Evolutionary conservation across 2,113 vertebrate genomes (phyloP).

Genomic region (Plestiodon gilberti): DNA sequence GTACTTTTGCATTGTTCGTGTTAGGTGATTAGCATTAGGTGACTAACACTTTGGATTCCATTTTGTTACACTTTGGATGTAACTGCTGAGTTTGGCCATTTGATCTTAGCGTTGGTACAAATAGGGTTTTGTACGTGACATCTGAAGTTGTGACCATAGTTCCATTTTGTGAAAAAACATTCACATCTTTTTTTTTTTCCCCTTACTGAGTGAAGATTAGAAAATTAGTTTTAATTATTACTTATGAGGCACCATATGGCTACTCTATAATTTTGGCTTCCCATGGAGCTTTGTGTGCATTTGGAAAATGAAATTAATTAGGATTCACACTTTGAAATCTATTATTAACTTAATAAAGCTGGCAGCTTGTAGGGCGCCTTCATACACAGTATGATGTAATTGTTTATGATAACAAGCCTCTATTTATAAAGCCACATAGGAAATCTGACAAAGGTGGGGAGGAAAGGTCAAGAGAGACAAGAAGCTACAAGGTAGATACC

Average conservation of each 20-base stretch:
- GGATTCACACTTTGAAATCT: slow-evolving; percentile 80
- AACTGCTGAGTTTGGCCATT: neutral
- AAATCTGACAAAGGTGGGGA: slow-evolving; percentile 48
- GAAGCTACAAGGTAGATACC: neutral
- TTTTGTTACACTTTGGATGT: no score
- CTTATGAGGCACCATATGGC: slow-evolving; percentile 80
- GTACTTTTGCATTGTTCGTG: neutral
- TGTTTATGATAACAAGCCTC: slow-evolving; percentile 60
- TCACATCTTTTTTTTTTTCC: slow-evolving; percentile 49
- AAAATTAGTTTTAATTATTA: slow-evolving; percentile 84
- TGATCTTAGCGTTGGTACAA: neutral
- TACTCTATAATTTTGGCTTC: slow-evolving; percentile 74
- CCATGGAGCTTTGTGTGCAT: slow-evolving; percentile 63
- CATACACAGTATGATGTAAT: slow-evolving; percentile 63
- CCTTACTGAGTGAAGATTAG: slow-evolving; percentile 71
- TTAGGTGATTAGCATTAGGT: neutral
- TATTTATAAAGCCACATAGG: slow-evolving; percentile 46
- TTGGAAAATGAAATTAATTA: slow-evolving; percentile 81
- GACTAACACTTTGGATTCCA: neutral
- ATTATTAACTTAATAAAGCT: slow-evolving; percentile 80
- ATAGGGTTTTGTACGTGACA: slow-evolving; percentile 43
- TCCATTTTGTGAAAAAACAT: slow-evolving; percentile 64
- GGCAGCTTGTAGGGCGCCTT: slow-evolving; percentile 77
- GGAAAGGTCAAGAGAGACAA: slow-evolving; percentile 28
- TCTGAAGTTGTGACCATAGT: slow-evolving; percentile 48